Conservation (phyloP, 2,888 invertebrate genomes). For the Drosophila acutilabella region DNA sequence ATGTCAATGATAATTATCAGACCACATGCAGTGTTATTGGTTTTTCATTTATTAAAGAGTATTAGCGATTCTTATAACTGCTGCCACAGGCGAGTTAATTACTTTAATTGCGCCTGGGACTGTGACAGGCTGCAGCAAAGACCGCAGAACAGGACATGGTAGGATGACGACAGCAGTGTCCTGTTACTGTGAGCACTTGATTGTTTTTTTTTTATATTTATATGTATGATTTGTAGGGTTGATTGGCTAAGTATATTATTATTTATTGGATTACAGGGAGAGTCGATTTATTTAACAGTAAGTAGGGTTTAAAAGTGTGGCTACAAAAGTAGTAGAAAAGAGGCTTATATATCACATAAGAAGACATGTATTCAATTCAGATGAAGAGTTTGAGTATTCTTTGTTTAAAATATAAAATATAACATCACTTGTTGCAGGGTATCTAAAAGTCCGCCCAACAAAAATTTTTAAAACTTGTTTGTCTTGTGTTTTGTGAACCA, state of each 20-base stretch:
- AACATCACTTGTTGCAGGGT: constrained; percentile 30
- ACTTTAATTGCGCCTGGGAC: constrained; percentile 62
- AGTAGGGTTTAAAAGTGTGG: no score
- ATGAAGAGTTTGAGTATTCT: no score
- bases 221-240: neutral
- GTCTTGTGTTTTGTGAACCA: constrained; percentile 35
- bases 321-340: no score
- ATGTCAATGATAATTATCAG: constrained; percentile 74
- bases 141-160: neutral
- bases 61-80: constrained; percentile 60
- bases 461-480: constrained; percentile 1
- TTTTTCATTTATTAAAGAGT: constrained; percentile 58
- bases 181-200: constrained; percentile 28
- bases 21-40: constrained; percentile 38
- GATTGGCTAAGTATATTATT: constrained; percentile 2
- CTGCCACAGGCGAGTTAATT: constrained; percentile 60
- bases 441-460: neutral
- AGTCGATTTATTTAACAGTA: neutral
- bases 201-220: constrained; percentile 17
- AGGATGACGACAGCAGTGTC: constrained; percentile 38
- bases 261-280: no score
- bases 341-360: no score
- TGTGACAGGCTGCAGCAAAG: constrained; percentile 30
- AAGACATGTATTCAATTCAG: no score
- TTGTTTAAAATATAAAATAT: no score